phyloP scores from a whole-genome alignment of 2,113 vertebrate species.

The Leuciscus idus region DNA sequence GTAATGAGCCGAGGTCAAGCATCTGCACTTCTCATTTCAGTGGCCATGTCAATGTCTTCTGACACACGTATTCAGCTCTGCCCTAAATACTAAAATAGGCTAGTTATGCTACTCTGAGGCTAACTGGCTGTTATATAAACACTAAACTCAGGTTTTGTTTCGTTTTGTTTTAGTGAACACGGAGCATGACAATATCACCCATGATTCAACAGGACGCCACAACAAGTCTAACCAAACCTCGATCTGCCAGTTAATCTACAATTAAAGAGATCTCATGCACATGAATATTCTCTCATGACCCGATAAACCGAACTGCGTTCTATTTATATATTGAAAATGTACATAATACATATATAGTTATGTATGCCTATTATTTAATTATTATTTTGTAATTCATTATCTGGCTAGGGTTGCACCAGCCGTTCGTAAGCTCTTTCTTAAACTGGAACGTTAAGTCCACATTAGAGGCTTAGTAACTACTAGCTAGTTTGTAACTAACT shows the following conservation, averaged over 20 bases:
- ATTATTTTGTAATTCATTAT: too few relatives aligned
- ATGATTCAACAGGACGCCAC: neutral
- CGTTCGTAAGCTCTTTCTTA: too few relatives aligned
- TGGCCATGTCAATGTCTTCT: slow-evolving; percentile 47
- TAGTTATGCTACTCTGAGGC: slow-evolving; percentile 47
- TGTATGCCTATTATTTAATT: too few relatives aligned
- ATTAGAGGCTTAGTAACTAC: too few relatives aligned
- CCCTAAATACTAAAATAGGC: slow-evolving; percentile 54
- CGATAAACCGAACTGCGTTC: too few relatives aligned
- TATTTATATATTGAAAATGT: too few relatives aligned
- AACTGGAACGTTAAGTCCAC: too few relatives aligned
- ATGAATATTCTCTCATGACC: too few relatives aligned
- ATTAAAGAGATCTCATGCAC: too few relatives aligned
- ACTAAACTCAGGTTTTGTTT: neutral
- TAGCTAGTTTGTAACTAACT: too few relatives aligned
- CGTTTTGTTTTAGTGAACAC: neutral
- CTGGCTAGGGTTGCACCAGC: too few relatives aligned
- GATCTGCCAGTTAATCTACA: neutral
- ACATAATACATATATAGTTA: too few relatives aligned
- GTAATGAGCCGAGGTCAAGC: slow-evolving; percentile 60
- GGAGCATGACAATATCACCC: slow-evolving; percentile 12
- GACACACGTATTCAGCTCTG: slow-evolving; percentile 46
- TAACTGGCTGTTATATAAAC: slow-evolving; percentile 36
- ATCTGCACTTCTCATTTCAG: slow-evolving; percentile 43
- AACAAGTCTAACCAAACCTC: neutral